phyloP scores from a whole-genome alignment of 2,797 vertebrate genomes.

The Pogoniulus pusillus region DNA sequence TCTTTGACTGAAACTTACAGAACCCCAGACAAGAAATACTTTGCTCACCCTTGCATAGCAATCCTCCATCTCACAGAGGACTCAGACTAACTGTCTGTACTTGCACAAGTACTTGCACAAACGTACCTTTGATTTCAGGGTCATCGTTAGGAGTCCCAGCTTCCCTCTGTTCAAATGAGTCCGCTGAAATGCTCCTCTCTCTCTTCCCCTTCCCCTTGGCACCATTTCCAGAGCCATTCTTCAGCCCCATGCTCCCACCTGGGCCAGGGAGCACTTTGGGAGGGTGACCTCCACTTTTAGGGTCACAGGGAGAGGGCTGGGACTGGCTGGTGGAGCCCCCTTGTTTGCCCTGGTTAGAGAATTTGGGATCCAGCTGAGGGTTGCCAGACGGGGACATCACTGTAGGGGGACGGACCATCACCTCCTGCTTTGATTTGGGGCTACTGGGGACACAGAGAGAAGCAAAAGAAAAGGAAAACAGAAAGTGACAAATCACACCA shows the following conservation, averaged over 20 bases:
- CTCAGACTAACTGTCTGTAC: neutral
- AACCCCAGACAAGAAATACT: neutral
- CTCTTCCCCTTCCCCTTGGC: constrained; percentile 98
- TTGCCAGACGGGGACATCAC: constrained; percentile 99
- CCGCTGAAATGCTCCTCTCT: constrained; percentile 95
- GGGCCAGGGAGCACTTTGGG: constrained; percentile 91
- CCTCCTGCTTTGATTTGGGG: constrained; percentile 99
- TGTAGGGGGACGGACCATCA: constrained; percentile 98
- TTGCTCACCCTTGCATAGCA: neutral
- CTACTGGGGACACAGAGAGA: constrained; percentile 78
- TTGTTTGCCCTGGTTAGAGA: constrained; percentile 98
- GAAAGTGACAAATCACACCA: constrained; percentile 31
- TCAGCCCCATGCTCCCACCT: constrained; percentile 94
- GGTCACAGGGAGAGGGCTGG: constrained; percentile 96
- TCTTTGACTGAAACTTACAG: neutral
- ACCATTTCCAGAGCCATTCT: constrained; percentile 93
- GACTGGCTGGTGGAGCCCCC: constrained; percentile 95
- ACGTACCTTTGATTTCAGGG: constrained; percentile 90
- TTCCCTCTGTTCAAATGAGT: constrained; percentile 97
- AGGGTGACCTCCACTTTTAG: constrained; percentile 89
- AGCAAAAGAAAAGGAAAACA: neutral
- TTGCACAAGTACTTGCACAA: no score
- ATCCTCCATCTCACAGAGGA: neutral
- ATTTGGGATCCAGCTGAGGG: constrained; percentile 98
- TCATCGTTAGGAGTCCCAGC: constrained; percentile 92